Evolutionary conservation across 1,140 invertebrate species (phyloP), one percentile per base, ranked within the genome.

Genomic region (Aphis gossypii): DNA sequence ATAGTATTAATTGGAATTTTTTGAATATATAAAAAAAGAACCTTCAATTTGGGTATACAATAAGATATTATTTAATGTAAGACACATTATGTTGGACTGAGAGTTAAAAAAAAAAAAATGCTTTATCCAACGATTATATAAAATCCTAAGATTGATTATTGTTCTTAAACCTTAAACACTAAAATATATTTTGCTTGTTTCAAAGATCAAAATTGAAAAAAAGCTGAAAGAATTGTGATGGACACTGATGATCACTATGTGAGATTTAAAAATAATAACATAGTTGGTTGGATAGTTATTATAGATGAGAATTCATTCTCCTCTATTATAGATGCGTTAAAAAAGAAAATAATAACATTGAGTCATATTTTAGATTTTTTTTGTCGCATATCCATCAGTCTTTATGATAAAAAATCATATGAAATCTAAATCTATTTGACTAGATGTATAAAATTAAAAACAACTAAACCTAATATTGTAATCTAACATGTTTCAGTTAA

Each of bases 391-490:
- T 54, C 88, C 51, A 14, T 89, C 88, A 89, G 88, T 56, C 88
- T 89, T 89, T 41, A 89, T 56, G 51, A 56, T 51, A 56, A 89
- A 89, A 89, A 41, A 44, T 90, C 25, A 44, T 90, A 68, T 60
- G 89, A 44, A 90, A 68, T 90, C 51, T 90, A 68, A 68, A 68
- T 90, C 20, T 90, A 90, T 90, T 25, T 90, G 89, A 90, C 89
- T 90, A 60, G 89, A 60, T 90, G 89, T 60, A 90, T 68, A 90
- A 90, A 90, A 90, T 44, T 60, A 60, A 41, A 90, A 90, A 90
- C 21, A 51, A n/a, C 46, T 90, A 35, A 56, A 56, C 87, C 30
- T 87, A 41, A 41, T 41, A 89, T 21, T 90, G n/a, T n/a, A 76
- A 76, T 21, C 60, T 76, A 60, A 23, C 21, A 46, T 11, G 25